Conservation (phyloP, 1,140 invertebrate genomes). For the Leptonema lineaticorne region DNA sequence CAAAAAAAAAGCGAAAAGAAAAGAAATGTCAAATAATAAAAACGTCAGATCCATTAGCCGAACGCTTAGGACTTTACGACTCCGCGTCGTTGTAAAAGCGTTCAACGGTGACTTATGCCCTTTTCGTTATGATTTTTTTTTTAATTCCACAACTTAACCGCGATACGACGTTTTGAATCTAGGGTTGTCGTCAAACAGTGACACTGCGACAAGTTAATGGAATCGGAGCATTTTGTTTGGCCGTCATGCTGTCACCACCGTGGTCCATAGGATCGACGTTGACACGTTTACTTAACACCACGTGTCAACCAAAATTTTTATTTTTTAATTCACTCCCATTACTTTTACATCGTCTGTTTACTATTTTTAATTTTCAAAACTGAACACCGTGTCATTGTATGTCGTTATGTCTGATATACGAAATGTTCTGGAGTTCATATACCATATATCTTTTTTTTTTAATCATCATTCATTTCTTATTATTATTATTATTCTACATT, state of each 20-base stretch:
- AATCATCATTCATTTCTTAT: too few species aligned
- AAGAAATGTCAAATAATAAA: not conserved
- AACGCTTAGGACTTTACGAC: not conserved
- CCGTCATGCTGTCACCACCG: slow-evolving; percentile 2
- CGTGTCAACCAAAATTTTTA: slow-evolving; percentile 18
- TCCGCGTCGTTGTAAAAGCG: not conserved
- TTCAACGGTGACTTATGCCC: not conserved
- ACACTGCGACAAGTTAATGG: slow-evolving; percentile 37
- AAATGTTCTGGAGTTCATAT: too few species aligned
- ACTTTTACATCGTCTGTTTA: too few species aligned
- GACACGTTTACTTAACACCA: slow-evolving; percentile 26
- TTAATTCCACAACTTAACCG: slow-evolving; percentile 6
- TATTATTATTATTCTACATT: too few species aligned
- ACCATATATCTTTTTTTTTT: too few species aligned
- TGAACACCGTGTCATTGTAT: too few species aligned
- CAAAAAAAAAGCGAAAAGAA: not conserved
- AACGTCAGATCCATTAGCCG: slow-evolving; percentile 5
- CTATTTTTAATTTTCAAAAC: too few species aligned
- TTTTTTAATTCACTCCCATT: slow-evolving; percentile 11
- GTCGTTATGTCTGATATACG: too few species aligned
- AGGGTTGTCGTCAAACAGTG: not conserved
- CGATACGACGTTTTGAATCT: slow-evolving; percentile 11
- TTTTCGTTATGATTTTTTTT: not conserved
- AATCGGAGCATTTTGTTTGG: slow-evolving; percentile 24
- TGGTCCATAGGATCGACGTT: slow-evolving; percentile 19